These are phyloP conservation scores for Marronus borbonicus DNA, from an alignment of 2,888 invertebrate species.

Conservation along the genomic window DNA sequence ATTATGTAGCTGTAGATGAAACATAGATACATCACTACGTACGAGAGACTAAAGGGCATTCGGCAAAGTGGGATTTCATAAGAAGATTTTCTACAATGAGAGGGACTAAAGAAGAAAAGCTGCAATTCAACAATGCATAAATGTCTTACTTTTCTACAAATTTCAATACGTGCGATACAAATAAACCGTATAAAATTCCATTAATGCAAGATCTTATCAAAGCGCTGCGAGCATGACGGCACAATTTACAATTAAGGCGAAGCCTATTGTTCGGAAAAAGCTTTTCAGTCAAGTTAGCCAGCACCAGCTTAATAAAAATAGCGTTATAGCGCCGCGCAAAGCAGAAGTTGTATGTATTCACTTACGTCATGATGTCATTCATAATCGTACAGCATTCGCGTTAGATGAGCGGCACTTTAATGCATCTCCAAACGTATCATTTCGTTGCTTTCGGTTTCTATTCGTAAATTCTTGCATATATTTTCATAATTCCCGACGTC, in stretches of 20 bases:
- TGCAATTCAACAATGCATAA: too few relatives aligned
- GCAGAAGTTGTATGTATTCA: not conserved
- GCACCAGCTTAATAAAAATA: constrained; percentile 5
- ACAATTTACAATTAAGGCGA: not conserved
- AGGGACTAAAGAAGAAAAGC: too few relatives aligned
- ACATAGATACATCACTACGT: too few relatives aligned
- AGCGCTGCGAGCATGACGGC: constrained; percentile 3
- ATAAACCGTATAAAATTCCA: constrained; percentile 29
- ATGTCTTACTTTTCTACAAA: too few relatives aligned
- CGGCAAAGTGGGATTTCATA: too few relatives aligned
- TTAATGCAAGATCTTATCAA: constrained; percentile 5
- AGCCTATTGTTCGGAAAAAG: constrained; percentile 16
- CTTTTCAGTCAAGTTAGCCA: not conserved
- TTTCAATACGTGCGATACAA: not conserved
- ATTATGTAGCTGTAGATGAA: too few relatives aligned
- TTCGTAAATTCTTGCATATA: constrained; percentile 37
- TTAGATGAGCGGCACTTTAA: constrained; percentile 41
- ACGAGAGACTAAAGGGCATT: too few relatives aligned
- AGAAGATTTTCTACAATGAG: too few relatives aligned
- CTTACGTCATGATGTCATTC: constrained; percentile 23
- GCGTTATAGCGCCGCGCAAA: not conserved
- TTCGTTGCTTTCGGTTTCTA: constrained; percentile 34
- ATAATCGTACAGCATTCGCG: constrained; percentile 4
- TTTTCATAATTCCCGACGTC: constrained; percentile 11
- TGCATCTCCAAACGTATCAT: constrained; percentile 37